These are phyloP conservation scores for Capitulum mitella DNA, from an alignment of 2,888 invertebrate genomes.

Conservation along the genomic window DNA sequence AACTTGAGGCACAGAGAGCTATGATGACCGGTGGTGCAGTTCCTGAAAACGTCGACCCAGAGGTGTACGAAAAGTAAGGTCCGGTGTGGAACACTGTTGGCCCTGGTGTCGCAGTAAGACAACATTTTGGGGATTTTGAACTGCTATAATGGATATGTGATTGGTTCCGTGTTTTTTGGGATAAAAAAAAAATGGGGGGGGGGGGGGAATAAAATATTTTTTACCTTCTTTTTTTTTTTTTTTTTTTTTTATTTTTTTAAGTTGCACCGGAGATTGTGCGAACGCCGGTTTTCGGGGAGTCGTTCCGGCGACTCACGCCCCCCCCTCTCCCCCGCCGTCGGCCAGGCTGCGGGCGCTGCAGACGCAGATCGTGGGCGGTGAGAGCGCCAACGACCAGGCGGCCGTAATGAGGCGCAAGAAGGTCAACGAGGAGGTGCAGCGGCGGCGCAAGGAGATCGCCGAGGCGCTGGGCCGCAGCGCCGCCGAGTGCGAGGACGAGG, in stretches of 20 bases:
- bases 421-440: constrained; percentile 60
- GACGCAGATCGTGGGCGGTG: constrained; percentile 70
- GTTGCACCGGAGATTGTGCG: too few species aligned
- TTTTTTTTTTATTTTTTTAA: too few species aligned
- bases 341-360: constrained; percentile 57
- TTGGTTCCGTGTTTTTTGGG: too few species aligned
- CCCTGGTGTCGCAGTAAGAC: too few species aligned
- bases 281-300: too few species aligned
- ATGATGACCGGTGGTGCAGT: neutral
- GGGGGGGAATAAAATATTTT: too few species aligned
- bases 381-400: constrained; percentile 62
- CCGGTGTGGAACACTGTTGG: neutral
- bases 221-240: too few species aligned
- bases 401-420: constrained; percentile 60
- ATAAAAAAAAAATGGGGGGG: too few species aligned
- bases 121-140: too few species aligned
- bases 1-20: neutral
- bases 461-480: constrained; percentile 51
- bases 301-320: too few species aligned
- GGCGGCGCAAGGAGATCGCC: constrained; percentile 59
- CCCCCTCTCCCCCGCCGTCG: too few species aligned
- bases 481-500: constrained; percentile 63
- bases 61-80: constrained; percentile 22
- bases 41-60: neutral
- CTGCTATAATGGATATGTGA: too few species aligned